A percentile compares a stretch with the other conserved stretches of the same genome.
These are phyloP conservation scores for Galeopterus variegatus DNA, from an alignment of 2,113 vertebrate genomes.

Conservation along the genomic window DNA sequence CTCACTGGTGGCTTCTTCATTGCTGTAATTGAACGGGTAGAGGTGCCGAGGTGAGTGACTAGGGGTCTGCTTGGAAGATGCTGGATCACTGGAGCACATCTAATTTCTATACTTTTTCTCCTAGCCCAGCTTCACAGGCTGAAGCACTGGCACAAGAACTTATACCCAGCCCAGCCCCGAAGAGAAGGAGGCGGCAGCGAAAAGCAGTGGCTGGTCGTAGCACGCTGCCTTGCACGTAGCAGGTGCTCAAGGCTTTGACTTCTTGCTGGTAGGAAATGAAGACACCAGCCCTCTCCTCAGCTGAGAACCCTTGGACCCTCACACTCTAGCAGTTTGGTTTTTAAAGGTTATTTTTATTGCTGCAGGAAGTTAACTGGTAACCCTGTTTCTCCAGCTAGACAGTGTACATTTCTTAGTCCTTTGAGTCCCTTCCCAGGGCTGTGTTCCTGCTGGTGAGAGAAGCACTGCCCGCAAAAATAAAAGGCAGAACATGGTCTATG, in stretches of 20 bases:
- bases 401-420: neutral
- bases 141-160: neutral
- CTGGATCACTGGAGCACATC: neutral
- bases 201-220: neutral
- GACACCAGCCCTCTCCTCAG: neutral
- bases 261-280: neutral
- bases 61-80: neutral
- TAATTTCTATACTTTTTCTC: neutral
- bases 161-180: neutral
- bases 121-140: conserved; percentile 54
- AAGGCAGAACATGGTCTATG: neutral
- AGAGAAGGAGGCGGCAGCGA: conserved; percentile 66
- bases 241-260: neutral
- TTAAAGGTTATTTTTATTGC: neutral
- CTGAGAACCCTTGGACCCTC: neutral
- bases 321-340: too few species aligned
- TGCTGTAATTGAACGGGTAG: conserved; percentile 92
- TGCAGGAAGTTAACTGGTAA: neutral
- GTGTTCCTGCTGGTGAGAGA: neutral
- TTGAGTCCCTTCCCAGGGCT: neutral
- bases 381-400: neutral
- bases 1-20: conserved; percentile 96
- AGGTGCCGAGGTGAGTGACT: conserved; percentile 53
- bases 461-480: conserved; percentile 52
- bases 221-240: accelerated